Evolutionary conservation across 1,140 invertebrate species (phyloP).

Genomic region (Gryllus bimaculatus): DNA sequence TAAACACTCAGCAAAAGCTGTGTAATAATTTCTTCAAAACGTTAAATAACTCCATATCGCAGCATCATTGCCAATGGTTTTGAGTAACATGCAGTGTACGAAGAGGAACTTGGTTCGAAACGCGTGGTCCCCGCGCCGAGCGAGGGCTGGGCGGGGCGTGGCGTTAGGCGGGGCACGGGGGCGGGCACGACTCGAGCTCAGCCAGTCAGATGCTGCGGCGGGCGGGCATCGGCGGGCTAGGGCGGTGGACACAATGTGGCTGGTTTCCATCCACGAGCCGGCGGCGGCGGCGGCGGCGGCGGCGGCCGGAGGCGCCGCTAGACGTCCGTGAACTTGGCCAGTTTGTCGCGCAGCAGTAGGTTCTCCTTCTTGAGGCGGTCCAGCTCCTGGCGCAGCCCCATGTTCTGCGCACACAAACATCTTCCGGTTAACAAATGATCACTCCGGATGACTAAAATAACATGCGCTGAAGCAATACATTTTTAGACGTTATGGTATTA

Average conservation of each 20-base stretch:
- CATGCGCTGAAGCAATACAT: no score
- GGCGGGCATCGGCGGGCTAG: no score
- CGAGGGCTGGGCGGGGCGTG: no score
- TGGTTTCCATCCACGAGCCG: not conserved
- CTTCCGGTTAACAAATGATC: no score
- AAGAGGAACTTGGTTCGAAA: not conserved
- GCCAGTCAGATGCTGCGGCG: not conserved
- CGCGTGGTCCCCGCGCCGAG: no score
- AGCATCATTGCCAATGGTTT: not conserved
- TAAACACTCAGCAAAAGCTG: not conserved
- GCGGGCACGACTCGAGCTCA: not conserved
- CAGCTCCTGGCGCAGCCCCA: conserved; percentile 73
- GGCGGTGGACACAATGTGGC: not conserved
- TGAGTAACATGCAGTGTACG: not conserved
- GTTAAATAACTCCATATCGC: not conserved
- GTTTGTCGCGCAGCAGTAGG: conserved; percentile 70
- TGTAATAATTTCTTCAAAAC: not conserved
- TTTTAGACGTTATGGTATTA: no score
- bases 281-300: no score
- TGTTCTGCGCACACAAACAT: conserved; percentile 50
- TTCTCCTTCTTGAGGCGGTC: conserved; percentile 87
- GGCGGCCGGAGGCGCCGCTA: conserved; percentile 32
- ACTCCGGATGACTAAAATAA: no score
- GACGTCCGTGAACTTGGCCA: conserved; percentile 75
- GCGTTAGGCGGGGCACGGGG: no score